These are phyloP conservation scores for Pterocles orientalis DNA, from an alignment of 2,113 vertebrate genomes.

Conservation along the genomic window DNA sequence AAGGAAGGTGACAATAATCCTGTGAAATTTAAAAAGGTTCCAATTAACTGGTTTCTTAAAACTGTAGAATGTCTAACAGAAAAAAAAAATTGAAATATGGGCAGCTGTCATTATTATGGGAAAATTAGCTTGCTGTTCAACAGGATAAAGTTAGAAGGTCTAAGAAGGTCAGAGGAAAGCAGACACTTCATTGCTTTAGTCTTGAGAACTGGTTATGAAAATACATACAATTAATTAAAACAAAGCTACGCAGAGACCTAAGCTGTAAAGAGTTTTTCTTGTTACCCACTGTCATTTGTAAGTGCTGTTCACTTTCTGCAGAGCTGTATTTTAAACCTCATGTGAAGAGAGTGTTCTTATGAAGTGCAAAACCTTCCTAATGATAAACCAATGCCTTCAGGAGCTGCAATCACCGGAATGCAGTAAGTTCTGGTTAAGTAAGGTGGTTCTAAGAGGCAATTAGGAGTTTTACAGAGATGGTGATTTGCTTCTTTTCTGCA, in stretches of 20 bases:
- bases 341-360: not conserved
- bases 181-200: not conserved
- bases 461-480: not conserved
- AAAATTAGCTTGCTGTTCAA: not conserved
- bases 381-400: not conserved
- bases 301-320: not conserved
- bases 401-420: not conserved
- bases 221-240: not conserved
- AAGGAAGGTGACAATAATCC: not conserved
- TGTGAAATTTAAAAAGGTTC: not conserved
- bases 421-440: not conserved
- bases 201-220: not conserved
- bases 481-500: not conserved
- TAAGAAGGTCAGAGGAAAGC: not conserved
- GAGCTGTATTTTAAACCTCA: not conserved
- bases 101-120: not conserved
- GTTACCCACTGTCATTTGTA: not conserved
- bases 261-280: not conserved
- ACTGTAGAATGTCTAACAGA: not conserved
- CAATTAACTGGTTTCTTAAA: not conserved
- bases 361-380: not conserved
- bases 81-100: not conserved
- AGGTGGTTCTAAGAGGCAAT: not conserved
- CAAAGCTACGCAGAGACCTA: not conserved
- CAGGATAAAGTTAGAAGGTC: not conserved